Conservation (phyloP, 2,113 vertebrate genomes). For the Petromus typicus region DNA sequence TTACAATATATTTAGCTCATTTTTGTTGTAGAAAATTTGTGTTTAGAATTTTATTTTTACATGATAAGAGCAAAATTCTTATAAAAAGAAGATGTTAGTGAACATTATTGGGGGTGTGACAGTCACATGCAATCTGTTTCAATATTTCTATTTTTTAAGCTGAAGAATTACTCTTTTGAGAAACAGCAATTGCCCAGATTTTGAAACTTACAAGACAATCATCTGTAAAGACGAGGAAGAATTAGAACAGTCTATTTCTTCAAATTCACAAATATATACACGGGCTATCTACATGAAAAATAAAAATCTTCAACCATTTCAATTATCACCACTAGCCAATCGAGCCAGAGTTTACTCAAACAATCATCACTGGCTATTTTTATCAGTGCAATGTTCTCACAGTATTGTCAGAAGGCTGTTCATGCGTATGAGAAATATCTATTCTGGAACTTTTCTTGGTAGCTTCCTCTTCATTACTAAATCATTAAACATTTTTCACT, state of each 20-base stretch:
- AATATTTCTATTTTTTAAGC: slow-evolving; percentile 27
- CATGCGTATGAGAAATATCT: neutral
- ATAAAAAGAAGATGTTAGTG: neutral
- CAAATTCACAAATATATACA: neutral
- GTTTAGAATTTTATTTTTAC: neutral
- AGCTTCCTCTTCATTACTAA: neutral
- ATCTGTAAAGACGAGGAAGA: neutral
- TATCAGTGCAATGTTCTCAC: neutral
- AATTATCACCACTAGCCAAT: neutral
- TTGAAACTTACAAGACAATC: slow-evolving; percentile 40
- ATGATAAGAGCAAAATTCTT: neutral
- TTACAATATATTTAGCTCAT: slow-evolving; percentile 38
- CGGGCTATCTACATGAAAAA: neutral
- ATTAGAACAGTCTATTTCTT: slow-evolving; percentile 34
- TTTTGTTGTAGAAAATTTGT: slow-evolving; percentile 28
- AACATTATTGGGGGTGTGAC: neutral
- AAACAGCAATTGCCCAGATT: neutral
- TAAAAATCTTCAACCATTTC: slow-evolving; percentile 9
- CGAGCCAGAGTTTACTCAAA: neutral
- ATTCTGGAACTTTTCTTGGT: neutral
- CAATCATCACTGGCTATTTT: neutral
- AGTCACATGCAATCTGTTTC: slow-evolving; percentile 12
- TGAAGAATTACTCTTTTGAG: neutral
- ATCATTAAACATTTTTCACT: neutral
- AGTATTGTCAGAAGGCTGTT: neutral